These are phyloP conservation scores for Drosophila sulfurigaster DNA, from an alignment of 1,140 invertebrate species.

Conservation along the genomic window DNA sequence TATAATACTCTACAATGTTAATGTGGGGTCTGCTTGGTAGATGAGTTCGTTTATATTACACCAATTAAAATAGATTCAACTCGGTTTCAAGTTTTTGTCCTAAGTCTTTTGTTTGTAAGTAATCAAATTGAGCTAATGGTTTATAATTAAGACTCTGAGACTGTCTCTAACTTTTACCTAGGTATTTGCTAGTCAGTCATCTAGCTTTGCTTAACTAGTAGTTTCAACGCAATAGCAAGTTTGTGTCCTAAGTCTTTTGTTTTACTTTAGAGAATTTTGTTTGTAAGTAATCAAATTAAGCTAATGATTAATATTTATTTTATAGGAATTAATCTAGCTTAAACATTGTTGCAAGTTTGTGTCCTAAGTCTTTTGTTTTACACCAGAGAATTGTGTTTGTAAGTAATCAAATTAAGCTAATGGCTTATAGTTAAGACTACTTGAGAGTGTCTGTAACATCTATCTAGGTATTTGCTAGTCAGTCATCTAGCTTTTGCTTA, in stretches of 20 bases:
- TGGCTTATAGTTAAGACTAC: too few species aligned
- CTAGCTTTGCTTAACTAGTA: not conserved
- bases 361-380: too few species aligned
- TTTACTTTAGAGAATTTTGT: not conserved
- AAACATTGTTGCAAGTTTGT: too few species aligned
- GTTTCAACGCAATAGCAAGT: not conserved
- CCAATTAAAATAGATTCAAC: too few species aligned
- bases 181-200: too few species aligned
- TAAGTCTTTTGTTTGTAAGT: too few species aligned
- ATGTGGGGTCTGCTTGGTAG: not conserved
- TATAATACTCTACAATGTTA: conserved; percentile 2
- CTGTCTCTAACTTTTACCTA: too few species aligned
- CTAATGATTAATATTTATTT: not conserved
- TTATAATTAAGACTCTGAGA: too few species aligned
- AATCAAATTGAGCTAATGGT: not conserved
- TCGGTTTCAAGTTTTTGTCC: not conserved
- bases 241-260: not conserved
- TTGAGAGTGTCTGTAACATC: too few species aligned
- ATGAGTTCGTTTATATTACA: not conserved
- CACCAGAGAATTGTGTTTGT: not conserved
- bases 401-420: not conserved
- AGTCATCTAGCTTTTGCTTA: not conserved
- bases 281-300: not conserved
- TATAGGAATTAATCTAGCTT: too few species aligned
- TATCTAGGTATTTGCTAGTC: too few species aligned